Evolutionary conservation across 2,797 vertebrate species (phyloP).

Genomic region (Heterohyrax brucei): DNA sequence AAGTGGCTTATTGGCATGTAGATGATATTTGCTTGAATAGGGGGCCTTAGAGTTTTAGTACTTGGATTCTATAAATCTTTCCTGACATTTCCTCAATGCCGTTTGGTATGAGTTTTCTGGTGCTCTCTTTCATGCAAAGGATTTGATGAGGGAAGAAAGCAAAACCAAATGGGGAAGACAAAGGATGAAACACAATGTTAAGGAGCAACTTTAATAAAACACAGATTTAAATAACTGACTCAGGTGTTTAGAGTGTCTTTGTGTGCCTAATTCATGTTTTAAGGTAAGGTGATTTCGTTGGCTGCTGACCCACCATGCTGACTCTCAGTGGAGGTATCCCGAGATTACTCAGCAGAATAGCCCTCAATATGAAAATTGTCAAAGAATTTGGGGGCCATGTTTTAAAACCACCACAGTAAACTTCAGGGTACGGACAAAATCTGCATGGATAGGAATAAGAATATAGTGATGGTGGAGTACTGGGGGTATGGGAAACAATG

Average conservation of each 20-base stretch:
- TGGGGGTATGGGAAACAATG: background rate
- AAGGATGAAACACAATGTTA: slow-evolving; percentile 57
- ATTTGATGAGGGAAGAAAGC: slow-evolving; percentile 54
- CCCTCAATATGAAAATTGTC: background rate
- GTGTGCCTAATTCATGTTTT: background rate
- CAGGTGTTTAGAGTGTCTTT: slow-evolving; percentile 1
- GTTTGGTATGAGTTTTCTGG: slow-evolving; percentile 1
- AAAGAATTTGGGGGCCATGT: background rate
- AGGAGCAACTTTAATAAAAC: slow-evolving; percentile 78
- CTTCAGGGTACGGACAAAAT: background rate
- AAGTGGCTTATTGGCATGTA: slow-evolving; percentile 35
- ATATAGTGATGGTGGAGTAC: background rate
- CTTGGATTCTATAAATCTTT: slow-evolving; percentile 8
- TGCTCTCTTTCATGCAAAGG: slow-evolving; percentile 62
- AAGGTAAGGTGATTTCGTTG: background rate
- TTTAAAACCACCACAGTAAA: slow-evolving; percentile 37
- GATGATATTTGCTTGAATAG: background rate
- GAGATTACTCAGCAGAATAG: background rate
- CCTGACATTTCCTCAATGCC: slow-evolving; percentile 35
- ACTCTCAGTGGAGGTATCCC: background rate
- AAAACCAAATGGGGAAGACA: slow-evolving; percentile 54
- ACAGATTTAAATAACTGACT: slow-evolving; percentile 50
- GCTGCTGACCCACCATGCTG: background rate
- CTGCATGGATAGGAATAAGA: background rate
- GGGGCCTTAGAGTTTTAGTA: background rate